Conservation (phyloP, 2,113 vertebrate genomes). For the Pan troglodytes region NHGRI_mPanTro3-v2.1_pri NC_072402.2:147443501-147444000, state of each 20-base stretch:
- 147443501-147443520: too few species aligned
- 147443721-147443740: background rate
- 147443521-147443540: too few species aligned
- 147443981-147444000: background rate
- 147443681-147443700: background rate
- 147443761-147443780: background rate
- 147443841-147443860: background rate
- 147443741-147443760: background rate
- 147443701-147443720: background rate
- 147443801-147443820: background rate
- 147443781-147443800: background rate
- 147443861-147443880: background rate
- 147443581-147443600: too few species aligned
- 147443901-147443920: background rate
- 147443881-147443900: background rate
- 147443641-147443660: too few species aligned
- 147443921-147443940: background rate
- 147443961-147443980: background rate
- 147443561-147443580: too few species aligned
- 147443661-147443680: background rate
- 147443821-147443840: background rate
- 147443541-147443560: too few species aligned
- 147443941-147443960: background rate
- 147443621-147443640: too few species aligned
- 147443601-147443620: too few species aligned